Base-by-base conservation (phyloP, 2,797 vertebrate genomes). In the Urocyon cinereoargenteus region DNA sequence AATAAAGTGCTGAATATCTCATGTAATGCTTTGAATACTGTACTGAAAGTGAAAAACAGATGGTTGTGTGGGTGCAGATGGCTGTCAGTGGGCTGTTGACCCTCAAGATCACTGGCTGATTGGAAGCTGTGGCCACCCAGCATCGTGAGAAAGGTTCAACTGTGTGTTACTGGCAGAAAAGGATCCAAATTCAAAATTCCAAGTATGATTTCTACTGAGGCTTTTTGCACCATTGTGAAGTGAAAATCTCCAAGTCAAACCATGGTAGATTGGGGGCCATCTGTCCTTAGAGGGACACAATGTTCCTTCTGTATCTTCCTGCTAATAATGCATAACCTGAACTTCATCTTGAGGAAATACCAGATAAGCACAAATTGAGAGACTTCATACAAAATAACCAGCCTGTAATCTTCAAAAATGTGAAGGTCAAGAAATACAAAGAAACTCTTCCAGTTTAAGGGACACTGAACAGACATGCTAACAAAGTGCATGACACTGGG, bases 241-340 rank as follows among this genome's bases (percentile, higher is more conserved):
- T 55, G 10, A 78, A 55, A 78, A n/a, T 53, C n/a, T 55, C 51
- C 73, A 51, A 49, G 45, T 53, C 49, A 78, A n/a, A 21, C 49
- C 18, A 22, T 31, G 51, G 19, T n/a, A 14, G 22, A 4, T 79
- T n/a, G 31, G 51, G 16, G 51, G 31, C 31, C 31, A 7, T 22
- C 51, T 79, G 31, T 15, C 49, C 68, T 11, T 7, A 36, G 73
- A 87, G 49, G 45, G 10, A 55, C 14, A 2, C 3, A 2, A 1
- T 4, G 0, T 16, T 45, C 6, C 21, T 40, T 14, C 36, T 22
- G 6, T 2, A 3, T 12, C 68, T 55, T 61, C 19, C 61, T 22
- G 34, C 49, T n/a, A 9, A 26, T 7, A 6, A 3, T 0, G 19
- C 24, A 6, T 28, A 5, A 2, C 22, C 55, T 59, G 66, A 49